A percentile compares a stretch with the other conserved stretches of the same genome.
phyloP scores from a whole-genome alignment of 2,113 vertebrate species.

The Sitta europaea region DNA sequence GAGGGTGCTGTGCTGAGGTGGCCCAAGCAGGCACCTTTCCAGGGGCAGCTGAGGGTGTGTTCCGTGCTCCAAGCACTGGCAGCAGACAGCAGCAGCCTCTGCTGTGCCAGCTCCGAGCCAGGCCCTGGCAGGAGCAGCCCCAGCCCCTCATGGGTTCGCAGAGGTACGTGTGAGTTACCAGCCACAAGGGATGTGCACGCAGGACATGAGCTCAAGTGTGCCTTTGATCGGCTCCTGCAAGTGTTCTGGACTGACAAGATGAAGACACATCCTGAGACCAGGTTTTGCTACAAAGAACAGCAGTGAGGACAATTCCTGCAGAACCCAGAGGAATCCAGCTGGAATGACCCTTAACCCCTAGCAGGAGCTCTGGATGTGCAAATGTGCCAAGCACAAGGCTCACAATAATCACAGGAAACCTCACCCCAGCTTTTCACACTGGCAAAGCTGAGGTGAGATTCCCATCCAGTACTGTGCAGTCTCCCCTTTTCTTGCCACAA shows the following conservation, averaged over 20 bases:
- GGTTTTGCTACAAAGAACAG: not conserved
- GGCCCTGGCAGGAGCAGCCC: not conserved
- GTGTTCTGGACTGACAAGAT: not conserved
- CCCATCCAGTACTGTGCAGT: not conserved
- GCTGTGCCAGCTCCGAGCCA: not conserved
- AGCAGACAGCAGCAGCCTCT: too few species aligned
- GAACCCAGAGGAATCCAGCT: not conserved
- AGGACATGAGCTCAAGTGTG: not conserved
- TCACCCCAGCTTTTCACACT: not conserved
- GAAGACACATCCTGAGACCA: not conserved
- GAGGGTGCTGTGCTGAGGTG: rapidly evolving
- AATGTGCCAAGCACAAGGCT: rapidly evolving
- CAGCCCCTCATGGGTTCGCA: rapidly evolving
- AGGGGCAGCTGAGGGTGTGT: not conserved
- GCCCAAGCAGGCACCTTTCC: not conserved
- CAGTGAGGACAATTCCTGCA: not conserved
- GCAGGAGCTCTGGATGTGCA: not conserved
- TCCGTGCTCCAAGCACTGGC: not conserved
- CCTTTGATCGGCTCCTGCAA: not conserved
- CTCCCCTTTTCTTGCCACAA: not conserved
- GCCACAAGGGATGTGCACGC: not conserved
- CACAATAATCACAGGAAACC: too few species aligned
- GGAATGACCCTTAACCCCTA: not conserved
- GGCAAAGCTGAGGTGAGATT: not conserved
- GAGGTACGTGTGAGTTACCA: rapidly evolving